These are phyloP conservation scores for Brienomyrus longianalis DNA, from an alignment of 2,113 vertebrate genomes.

Conservation along the genomic window DNA sequence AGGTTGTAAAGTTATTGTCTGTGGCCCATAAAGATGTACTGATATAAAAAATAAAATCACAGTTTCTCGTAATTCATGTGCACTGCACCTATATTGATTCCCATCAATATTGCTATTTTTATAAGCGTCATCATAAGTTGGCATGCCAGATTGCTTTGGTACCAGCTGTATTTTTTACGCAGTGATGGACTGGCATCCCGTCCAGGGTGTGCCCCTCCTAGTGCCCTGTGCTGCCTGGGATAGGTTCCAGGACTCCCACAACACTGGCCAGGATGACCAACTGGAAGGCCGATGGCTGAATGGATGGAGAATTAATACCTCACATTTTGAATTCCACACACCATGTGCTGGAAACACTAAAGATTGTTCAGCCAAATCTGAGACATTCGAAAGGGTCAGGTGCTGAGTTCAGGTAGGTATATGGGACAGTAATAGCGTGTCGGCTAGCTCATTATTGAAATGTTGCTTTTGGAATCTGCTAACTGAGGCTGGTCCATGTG, in stretches of 20 bases:
- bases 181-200: background rate
- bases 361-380: background rate
- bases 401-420: background rate
- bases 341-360: background rate
- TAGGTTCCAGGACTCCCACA: background rate
- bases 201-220: background rate
- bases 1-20: background rate
- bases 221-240: background rate
- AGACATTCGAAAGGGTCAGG: background rate
- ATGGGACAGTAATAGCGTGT: background rate
- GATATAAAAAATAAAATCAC: background rate
- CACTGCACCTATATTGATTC: background rate
- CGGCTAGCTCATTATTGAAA: background rate
- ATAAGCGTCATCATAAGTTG: background rate
- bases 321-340: background rate
- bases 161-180: background rate
- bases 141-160: background rate
- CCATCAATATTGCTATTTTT: background rate
- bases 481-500: background rate
- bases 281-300: background rate
- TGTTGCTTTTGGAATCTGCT: background rate
- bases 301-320: background rate
- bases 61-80: background rate
- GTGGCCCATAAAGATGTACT: background rate
- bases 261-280: background rate